Base-by-base conservation (phyloP, 2,888 invertebrate genomes). In the Orthosia cruda region DNA sequence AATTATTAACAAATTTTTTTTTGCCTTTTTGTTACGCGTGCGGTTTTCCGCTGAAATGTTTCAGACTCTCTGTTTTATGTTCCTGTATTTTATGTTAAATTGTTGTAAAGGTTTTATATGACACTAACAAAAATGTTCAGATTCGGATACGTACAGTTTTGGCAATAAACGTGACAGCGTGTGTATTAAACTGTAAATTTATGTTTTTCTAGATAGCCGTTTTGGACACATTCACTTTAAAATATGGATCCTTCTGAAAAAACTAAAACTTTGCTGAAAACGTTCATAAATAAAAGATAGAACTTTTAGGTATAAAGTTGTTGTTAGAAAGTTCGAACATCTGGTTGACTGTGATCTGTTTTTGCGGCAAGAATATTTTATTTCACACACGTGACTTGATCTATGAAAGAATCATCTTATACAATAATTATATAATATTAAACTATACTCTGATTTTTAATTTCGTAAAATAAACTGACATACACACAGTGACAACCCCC, bases 41-140 rank as follows among this genome's bases (percentile, higher is more conserved):
- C 55, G 54, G 61, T 59, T 78, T 73, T 65, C 58, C 59, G 50
- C 57, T 72, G 32, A 78, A 81, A 71, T 65, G 20, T 71, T 74
- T 58, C 49, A 73, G 71, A 50, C 50, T 50, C 50, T 71, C 63
- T 58, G 74, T 80, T 85, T 83, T 81, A 79, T 80, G 68, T 72
- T 75, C 58, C 71, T 55, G 68, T 82, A 78, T 85, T 84, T 88
- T 80, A 80, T 77, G 70, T 74, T 84, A 78, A 86, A 81, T 83
- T 83, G 68, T 80, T 77, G 65, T 63, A 57, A 72, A 80, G 50
- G 72, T 74, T 87, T 86, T 83, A 77, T 75, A 77, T 81, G 77
- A 71, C 68, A 67, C 57, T 54, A 72, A 70, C 69, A 79, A 70
- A 75, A 73, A 65, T 66, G 54, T 61, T 65, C 49, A 77, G 74